Conservation (phyloP, 2,797 vertebrate species). For the Austrolebias charrua region DNA sequence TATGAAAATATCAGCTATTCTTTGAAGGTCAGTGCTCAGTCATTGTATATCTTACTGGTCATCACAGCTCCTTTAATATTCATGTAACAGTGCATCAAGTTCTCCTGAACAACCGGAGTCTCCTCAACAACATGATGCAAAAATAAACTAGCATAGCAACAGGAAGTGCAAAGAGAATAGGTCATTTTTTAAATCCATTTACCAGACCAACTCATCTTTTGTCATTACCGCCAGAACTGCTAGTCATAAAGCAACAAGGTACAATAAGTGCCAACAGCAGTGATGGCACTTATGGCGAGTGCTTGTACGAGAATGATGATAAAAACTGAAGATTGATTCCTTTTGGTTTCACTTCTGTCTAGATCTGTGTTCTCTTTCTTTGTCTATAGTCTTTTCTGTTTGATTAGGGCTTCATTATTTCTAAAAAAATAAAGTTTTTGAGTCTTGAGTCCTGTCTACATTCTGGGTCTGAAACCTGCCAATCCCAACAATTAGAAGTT, state of each 20-base stretch:
- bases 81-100: not conserved
- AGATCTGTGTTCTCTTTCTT: no score
- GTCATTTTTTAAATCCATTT: not conserved
- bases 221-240: not conserved
- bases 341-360: not conserved
- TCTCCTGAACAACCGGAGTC: not conserved
- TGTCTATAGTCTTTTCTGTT: no score
- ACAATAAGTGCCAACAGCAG: not conserved
- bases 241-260: not conserved
- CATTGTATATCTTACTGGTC: no score
- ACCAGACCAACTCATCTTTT: not conserved
- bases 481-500: no score
- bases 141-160: not conserved
- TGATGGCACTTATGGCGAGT: not conserved
- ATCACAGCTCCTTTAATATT: not conserved
- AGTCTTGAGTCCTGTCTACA: no score
- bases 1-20: no score
- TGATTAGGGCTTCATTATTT: no score
- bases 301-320: not conserved
- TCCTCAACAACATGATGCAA: not conserved
- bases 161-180: not conserved
- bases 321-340: not conserved
- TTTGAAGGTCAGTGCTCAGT: no score
- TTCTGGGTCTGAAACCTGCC: no score
- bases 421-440: no score